Conservation (phyloP, 1,140 invertebrate species). For the Odontomachus brunneus region DNA sequence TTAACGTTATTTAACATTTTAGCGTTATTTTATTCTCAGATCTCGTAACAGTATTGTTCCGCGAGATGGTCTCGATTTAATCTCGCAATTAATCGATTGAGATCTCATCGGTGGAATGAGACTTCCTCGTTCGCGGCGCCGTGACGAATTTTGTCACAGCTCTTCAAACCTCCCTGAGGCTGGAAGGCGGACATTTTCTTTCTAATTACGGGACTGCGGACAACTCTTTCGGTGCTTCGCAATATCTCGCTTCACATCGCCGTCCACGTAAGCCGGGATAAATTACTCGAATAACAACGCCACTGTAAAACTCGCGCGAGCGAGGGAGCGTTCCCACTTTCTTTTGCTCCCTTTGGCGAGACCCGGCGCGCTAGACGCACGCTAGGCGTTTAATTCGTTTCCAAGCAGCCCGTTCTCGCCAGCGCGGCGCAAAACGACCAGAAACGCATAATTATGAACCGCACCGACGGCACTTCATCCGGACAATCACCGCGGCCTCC, state of each 20-base stretch:
- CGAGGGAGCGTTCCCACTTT: background rate
- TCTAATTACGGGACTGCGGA: constrained; percentile 14
- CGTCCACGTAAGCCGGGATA: constrained; percentile 14
- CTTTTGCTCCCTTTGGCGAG: constrained; percentile 27
- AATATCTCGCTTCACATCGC: constrained; percentile 30
- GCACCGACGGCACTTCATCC: constrained; percentile 57
- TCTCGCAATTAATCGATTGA: too few species aligned
- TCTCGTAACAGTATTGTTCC: too few species aligned
- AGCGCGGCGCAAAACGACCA: constrained; percentile 39
- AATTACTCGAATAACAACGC: constrained; percentile 51
- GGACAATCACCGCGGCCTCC: constrained; percentile 64
- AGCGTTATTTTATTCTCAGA: too few species aligned
- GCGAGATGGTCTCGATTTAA: too few species aligned
- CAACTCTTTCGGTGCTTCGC: background rate
- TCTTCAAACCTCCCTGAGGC: too few species aligned
- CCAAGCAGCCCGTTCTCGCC: constrained; percentile 57
- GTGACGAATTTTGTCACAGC: too few species aligned
- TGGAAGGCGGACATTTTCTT: too few species aligned
- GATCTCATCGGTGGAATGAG: too few species aligned
- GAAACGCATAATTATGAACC: constrained; percentile 58
- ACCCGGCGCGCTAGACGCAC: background rate
- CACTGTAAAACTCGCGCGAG: constrained; percentile 18
- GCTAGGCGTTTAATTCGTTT: constrained; percentile 65
- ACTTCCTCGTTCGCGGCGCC: too few species aligned
- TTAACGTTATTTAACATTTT: too few species aligned